Evolutionary conservation across 2,888 invertebrate species (phyloP).

Genomic region (Melitaea athalia): DNA sequence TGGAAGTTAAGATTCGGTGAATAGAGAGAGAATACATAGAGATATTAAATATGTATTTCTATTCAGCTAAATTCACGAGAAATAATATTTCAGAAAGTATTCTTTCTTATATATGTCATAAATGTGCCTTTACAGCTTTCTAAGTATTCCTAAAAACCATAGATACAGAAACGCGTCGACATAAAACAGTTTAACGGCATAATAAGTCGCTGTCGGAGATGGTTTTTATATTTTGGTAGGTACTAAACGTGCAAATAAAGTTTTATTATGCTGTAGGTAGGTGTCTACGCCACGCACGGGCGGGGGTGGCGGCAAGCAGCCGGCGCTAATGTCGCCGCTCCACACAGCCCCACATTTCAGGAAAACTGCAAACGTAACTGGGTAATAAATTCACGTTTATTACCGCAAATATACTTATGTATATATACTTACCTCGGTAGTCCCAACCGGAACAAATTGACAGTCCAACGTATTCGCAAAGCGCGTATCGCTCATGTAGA

Average conservation of each 20-base stretch:
- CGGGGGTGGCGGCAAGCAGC: conserved; percentile 48
- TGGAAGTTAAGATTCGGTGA: no score
- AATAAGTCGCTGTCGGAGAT: conserved; percentile 41
- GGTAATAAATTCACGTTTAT: conserved; percentile 80
- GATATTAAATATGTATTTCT: background rate
- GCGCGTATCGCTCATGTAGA: conserved; percentile 40
- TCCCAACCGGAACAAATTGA: conserved; percentile 72
- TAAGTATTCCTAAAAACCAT: conserved; percentile 31
- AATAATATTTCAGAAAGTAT: background rate
- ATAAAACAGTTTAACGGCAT: conserved; percentile 44
- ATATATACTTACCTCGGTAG: conserved; percentile 66
- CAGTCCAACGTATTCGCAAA: conserved; percentile 60
- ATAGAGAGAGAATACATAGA: no score
- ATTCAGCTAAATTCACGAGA: background rate
- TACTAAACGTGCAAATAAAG: conserved; percentile 45
- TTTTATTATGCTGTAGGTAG: conserved; percentile 42
- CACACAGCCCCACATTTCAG: conserved; percentile 75
- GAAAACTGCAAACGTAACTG: conserved; percentile 78
- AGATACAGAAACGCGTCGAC: conserved; percentile 30
- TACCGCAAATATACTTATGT: conserved; percentile 62
- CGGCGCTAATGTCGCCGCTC: conserved; percentile 64
- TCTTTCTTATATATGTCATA: background rate
- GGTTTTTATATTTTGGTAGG: conserved; percentile 45
- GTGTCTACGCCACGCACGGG: conserved; percentile 40
- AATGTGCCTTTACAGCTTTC: conserved; percentile 3